phyloP scores from a whole-genome alignment of 2,888 invertebrate species.

The Odontomyia ornata region DNA sequence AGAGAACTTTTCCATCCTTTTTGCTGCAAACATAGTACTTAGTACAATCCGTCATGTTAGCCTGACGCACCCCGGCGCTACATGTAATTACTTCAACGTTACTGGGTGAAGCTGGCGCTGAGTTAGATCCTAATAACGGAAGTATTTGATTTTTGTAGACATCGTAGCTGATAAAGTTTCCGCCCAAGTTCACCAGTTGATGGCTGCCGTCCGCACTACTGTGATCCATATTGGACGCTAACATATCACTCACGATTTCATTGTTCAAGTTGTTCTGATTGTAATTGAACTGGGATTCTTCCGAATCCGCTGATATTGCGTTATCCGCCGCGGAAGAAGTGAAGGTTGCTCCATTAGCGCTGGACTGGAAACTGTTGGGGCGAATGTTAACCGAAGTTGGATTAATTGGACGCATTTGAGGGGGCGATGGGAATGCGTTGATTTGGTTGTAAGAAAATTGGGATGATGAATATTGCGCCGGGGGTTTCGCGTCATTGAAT shows the following conservation, averaged over 20 bases:
- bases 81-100: constrained; percentile 62
- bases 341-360: not conserved
- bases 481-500: not conserved
- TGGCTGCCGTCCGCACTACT: not conserved
- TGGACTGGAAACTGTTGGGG: constrained; percentile 56
- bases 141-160: constrained; percentile 59
- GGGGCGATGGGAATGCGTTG: not conserved
- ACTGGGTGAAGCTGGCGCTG: not conserved
- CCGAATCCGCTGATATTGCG: not conserved
- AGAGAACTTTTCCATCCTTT: constrained; percentile 61
- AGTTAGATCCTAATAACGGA: constrained; percentile 51
- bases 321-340: not conserved
- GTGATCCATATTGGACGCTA: constrained; percentile 48
- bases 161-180: constrained; percentile 60
- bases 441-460: not conserved
- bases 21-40: constrained; percentile 66
- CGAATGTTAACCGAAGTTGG: constrained; percentile 56
- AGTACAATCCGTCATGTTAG: constrained; percentile 65
- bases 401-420: constrained; percentile 45
- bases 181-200: constrained; percentile 58
- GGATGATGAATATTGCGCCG: not conserved
- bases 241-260: constrained; percentile 50
- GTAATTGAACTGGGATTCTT: constrained; percentile 26
- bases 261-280: constrained; percentile 44
- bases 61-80: constrained; percentile 62